These are phyloP conservation scores for Oreocharis arfaki DNA, from an alignment of 2,113 vertebrate genomes.

Conservation along the genomic window DNA sequence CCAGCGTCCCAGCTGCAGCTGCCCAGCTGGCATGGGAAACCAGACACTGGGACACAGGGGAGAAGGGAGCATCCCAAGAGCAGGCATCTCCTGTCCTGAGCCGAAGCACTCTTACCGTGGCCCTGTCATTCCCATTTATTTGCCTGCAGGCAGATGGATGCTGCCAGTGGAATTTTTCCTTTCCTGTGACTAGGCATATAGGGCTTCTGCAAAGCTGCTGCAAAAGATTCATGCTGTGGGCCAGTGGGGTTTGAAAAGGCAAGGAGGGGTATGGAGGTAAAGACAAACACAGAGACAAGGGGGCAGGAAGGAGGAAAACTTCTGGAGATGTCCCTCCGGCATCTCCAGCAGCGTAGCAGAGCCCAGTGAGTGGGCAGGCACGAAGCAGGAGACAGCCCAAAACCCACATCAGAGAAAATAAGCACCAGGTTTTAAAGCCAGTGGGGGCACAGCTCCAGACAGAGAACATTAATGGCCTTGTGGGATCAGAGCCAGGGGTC, in stretches of 20 bases:
- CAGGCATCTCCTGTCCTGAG: background rate
- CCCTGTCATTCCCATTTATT: background rate
- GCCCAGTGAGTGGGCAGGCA: background rate
- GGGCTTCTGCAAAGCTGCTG: background rate
- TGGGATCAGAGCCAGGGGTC: background rate
- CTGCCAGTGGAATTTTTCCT: background rate
- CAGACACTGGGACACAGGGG: fast-evolving
- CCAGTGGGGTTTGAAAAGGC: background rate
- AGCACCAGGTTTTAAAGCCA: background rate
- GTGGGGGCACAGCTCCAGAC: fast-evolving
- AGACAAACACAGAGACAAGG: background rate
- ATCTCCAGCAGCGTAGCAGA: background rate
- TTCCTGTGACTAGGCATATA: background rate
- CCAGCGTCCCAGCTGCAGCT: background rate
- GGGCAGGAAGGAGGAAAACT: background rate
- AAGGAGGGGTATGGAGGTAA: too few species aligned
- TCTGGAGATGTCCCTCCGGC: background rate
- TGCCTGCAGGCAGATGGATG: background rate
- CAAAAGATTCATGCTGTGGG: background rate
- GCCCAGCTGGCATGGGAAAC: background rate
- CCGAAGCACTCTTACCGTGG: fast-evolving
- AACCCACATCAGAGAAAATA: background rate
- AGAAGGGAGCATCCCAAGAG: background rate
- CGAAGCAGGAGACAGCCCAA: background rate
- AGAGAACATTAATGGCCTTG: background rate